phyloP scores from a whole-genome alignment of 2,797 vertebrate genomes.

The Pangasius mekongensis region DNA sequence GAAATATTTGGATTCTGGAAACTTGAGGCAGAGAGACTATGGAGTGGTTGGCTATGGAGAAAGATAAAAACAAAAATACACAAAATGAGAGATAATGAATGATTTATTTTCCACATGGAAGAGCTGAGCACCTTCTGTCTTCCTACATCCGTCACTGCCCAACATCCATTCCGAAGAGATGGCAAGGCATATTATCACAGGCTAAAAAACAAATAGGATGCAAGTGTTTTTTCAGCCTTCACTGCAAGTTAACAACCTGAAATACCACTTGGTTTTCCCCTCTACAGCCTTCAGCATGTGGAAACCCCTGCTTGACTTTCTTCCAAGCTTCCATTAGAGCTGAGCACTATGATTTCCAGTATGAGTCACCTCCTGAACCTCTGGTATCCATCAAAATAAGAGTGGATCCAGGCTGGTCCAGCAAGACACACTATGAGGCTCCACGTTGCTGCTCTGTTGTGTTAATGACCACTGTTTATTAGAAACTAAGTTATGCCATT shows the following conservation, averaged over 20 bases:
- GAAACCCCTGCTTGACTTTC: conserved; percentile 28
- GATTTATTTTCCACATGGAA: conserved; percentile 53
- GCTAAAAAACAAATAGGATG: conserved; percentile 37
- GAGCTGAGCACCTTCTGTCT: not conserved
- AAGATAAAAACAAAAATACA: conserved; percentile 8
- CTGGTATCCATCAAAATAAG: conserved; percentile 35
- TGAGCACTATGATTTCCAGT: conserved; percentile 1
- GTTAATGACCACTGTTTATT: not conserved
- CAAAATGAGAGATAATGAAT: conserved; percentile 43
- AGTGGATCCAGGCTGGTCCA: not conserved
- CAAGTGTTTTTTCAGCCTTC: conserved; percentile 35
- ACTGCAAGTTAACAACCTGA: conserved; percentile 5
- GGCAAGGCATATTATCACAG: conserved; percentile 2
- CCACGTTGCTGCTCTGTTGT: not conserved
- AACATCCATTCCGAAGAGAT: conserved; percentile 10
- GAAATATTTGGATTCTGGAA: not conserved
- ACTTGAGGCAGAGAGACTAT: not conserved
- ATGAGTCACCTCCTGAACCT: conserved; percentile 20
- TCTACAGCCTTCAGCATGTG: conserved; percentile 31
- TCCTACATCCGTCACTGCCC: conserved; percentile 37
- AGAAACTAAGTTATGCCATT: not conserved
- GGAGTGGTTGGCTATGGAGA: not conserved
- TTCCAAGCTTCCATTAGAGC: conserved; percentile 33
- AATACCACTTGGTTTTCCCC: not conserved
- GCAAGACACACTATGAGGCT: not conserved